These are phyloP conservation scores for Enteromius thamalakanensis DNA, from an alignment of 2,797 vertebrate species.

Conservation along the genomic window DNA sequence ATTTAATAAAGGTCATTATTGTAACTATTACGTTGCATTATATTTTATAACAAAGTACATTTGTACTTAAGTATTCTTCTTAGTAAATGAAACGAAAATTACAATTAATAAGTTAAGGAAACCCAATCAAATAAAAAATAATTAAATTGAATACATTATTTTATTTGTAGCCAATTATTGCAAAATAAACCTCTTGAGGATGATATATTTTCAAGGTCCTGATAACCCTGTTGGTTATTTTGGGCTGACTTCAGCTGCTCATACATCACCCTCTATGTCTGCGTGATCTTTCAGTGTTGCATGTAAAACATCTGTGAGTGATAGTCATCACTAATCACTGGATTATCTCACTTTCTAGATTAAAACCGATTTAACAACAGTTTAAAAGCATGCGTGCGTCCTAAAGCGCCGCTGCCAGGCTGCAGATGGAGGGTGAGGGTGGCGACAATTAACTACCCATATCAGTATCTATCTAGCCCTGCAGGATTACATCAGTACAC, in stretches of 20 bases:
- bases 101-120: no score
- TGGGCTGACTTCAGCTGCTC: background rate
- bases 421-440: background rate
- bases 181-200: background rate
- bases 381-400: background rate
- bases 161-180: no score
- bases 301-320: background rate
- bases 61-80: no score
- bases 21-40: background rate
- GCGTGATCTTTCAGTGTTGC: background rate
- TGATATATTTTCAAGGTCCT: background rate
- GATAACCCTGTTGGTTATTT: background rate
- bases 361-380: background rate
- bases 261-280: background rate
- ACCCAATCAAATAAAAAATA: no score
- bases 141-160: no score
- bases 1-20: background rate
- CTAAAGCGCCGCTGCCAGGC: background rate
- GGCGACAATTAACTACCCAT: conserved; percentile 37
- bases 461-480: conserved; percentile 34
- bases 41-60: no score
- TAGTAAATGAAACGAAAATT: no score
- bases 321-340: background rate
- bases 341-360: background rate
- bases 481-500: conserved; percentile 27